Percentiles rank a stretch among this genome's conserved stretches.
Conservation (phyloP, 2,113 vertebrate genomes). For the Suricata suricatta region DNA sequence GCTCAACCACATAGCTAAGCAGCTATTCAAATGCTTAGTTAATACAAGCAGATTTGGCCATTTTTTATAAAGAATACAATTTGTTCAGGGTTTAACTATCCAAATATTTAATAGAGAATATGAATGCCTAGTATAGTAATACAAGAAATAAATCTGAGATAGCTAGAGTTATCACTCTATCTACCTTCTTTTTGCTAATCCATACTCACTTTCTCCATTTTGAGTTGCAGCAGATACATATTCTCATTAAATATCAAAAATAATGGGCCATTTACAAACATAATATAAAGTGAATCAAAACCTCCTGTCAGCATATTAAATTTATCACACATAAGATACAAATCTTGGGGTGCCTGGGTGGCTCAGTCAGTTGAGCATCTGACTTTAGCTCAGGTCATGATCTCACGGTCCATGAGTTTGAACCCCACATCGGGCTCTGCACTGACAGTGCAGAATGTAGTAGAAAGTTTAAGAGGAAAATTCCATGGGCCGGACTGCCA, state of each 20-base stretch:
- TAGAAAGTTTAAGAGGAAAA: neutral
- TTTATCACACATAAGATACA: neutral
- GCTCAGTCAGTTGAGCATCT: too few species aligned
- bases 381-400: too few species aligned
- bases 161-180: neutral
- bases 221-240: neutral
- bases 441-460: neutral
- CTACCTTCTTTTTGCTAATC: neutral
- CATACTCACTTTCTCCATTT: neutral
- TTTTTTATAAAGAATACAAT: neutral
- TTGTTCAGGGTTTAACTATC: neutral
- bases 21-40: neutral
- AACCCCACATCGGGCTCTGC: too few species aligned
- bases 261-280: neutral
- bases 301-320: neutral
- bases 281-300: neutral
- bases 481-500: too few species aligned
- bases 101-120: neutral
- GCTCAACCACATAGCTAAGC: neutral
- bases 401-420: too few species aligned
- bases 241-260: neutral
- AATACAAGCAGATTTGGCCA: neutral
- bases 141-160: neutral
- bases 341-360: neutral
- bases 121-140: neutral